Evolutionary conservation across 2,797 vertebrate genomes (phyloP), one percentile per base, ranked within the genome.

Genomic region (Brachymystax lenok): DNA sequence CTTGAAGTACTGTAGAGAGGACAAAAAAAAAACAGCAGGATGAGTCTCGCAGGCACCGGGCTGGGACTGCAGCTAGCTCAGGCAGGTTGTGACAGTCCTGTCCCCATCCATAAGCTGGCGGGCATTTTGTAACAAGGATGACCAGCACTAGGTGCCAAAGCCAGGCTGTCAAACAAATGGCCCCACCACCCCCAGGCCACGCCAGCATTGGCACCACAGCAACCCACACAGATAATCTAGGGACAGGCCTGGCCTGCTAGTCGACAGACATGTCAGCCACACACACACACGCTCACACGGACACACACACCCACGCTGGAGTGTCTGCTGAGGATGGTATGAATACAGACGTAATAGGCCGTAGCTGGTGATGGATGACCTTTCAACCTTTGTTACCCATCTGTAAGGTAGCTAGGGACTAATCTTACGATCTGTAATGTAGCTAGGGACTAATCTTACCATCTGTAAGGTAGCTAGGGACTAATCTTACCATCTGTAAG

Each of bases 111-210:
- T 90, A 86, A 90, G 87, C 89, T 80, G 77, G 80, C 84, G 86
- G 91, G 83, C 82, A 76, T 87, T 90, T 87, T 85, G 87, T 90
- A 88, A 92, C 90, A 90, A 88, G 91, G 89, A 91, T 88, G 88
- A 89, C 88, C 88, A 82, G 82, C 64, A 77, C 75, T 12, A 87
- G 81, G 86, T 92, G 92, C 90, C 91, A 91, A 85, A 86, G 88
- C 83, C 73, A 72, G 86, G 88, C 88, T 90, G 85, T 90, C 64
- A 79, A 85, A 84, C 85, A 87, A 87, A 90, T 74, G 72, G 6
- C 78, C 28, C 59, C 68, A 21, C 50, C 69, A 68, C 52, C 54
- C 54, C 17, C 12, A 54, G 40, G 74, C 50, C 5, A 3, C 17
- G 74, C 24, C 21, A n/a, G 66, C 17, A 21, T 30, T 30, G 67